phyloP scores from a whole-genome alignment of 2,113 vertebrate genomes.

The Lethenteron reissneri region DNA sequence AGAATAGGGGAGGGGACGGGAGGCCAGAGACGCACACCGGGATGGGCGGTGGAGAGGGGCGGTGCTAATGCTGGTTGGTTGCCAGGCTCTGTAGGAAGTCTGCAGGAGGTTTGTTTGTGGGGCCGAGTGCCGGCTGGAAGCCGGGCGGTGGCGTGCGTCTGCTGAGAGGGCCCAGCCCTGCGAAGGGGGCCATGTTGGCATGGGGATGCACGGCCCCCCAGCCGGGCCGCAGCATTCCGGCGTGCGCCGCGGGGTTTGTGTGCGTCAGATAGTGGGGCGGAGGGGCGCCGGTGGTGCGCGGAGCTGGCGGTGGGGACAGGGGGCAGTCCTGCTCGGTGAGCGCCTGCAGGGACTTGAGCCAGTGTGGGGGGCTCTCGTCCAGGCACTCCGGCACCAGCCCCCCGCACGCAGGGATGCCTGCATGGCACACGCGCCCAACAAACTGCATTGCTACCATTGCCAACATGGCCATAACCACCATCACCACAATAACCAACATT shows the following conservation, averaged over 20 bases:
- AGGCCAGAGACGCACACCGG: background rate
- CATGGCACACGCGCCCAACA: background rate
- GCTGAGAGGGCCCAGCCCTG: constrained; percentile 27
- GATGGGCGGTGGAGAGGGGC: background rate
- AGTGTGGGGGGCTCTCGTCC: constrained; percentile 97
- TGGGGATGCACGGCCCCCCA: constrained; percentile 73
- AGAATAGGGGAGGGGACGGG: background rate
- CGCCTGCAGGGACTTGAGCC: constrained; percentile 95
- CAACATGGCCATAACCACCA: background rate
- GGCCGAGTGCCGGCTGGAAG: constrained; percentile 97
- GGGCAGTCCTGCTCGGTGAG: constrained; percentile 96
- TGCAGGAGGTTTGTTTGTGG: constrained; percentile 78
- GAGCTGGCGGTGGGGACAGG: constrained; percentile 34
- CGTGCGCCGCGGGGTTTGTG: constrained; percentile 83
- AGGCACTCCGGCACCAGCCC: constrained; percentile 22
- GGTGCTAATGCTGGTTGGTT: background rate
- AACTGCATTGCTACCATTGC: background rate
- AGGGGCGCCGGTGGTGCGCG: constrained; percentile 19
- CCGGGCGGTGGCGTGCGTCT: constrained; percentile 46
- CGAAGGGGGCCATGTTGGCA: constrained; percentile 57
- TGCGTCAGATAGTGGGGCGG: constrained; percentile 53
- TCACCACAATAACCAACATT: background rate
- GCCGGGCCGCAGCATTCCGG: constrained; percentile 34
- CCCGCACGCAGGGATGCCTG: background rate
- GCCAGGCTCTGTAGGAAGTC: constrained; percentile 84